Evolutionary conservation across 2,888 invertebrate genomes (phyloP).

Genomic region (Osmoderma eremita): DNA sequence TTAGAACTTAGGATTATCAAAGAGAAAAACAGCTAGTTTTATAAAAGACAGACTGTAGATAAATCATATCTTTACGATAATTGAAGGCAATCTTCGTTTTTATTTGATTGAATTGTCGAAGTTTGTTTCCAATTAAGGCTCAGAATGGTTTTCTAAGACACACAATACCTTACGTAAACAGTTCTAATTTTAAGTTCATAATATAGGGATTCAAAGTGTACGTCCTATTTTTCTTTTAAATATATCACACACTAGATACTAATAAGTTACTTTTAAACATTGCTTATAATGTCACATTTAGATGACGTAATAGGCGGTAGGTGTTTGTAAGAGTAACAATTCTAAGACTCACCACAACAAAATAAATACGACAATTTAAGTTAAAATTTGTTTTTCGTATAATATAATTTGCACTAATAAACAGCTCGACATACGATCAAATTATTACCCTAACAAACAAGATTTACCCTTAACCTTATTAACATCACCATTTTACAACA

Average conservation of each 20-base stretch:
- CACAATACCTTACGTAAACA: slow-evolving; percentile 9
- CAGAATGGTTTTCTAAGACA: slow-evolving; percentile 4
- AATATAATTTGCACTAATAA: slow-evolving; percentile 52
- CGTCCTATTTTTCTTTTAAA: slow-evolving; percentile 36
- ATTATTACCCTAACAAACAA: background rate
- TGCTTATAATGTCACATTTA: slow-evolving; percentile 60
- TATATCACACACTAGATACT: slow-evolving; percentile 59
- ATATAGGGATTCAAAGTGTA: slow-evolving; percentile 6
- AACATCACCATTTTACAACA: slow-evolving; percentile 34
- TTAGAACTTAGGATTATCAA: background rate
- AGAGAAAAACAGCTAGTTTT: background rate
- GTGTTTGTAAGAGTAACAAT: slow-evolving; percentile 30
- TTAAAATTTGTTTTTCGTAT: too few species aligned
- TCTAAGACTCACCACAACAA: too few species aligned
- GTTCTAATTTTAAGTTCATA: slow-evolving; percentile 22
- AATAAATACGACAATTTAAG: too few species aligned
- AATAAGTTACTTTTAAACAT: slow-evolving; percentile 60
- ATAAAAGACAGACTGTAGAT: slow-evolving; percentile 1
- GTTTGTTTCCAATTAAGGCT: slow-evolving; percentile 2
- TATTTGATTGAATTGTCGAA: background rate
- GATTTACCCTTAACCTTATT: background rate
- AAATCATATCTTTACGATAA: slow-evolving; percentile 7
- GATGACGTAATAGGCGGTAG: slow-evolving; percentile 41
- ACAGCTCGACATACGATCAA: slow-evolving; percentile 38
- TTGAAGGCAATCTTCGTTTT: slow-evolving; percentile 5